These are phyloP conservation scores for Drosophila hydei DNA, from an alignment of 1,140 invertebrate genomes.

Conservation along the genomic window DNA sequence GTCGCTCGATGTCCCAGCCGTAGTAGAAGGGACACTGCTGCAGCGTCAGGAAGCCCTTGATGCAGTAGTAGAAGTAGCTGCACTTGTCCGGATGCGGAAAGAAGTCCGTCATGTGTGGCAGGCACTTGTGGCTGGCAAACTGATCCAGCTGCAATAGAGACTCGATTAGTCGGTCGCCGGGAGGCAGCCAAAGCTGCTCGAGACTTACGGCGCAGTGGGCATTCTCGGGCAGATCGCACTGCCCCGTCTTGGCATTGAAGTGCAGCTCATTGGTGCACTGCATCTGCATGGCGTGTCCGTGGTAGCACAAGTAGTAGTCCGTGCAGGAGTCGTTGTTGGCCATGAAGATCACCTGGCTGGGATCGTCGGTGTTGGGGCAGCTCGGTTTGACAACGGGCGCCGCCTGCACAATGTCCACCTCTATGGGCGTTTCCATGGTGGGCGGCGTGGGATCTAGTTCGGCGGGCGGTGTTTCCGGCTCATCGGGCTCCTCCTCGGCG, in stretches of 20 bases:
- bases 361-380: constrained; percentile 71
- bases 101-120: constrained; percentile 73
- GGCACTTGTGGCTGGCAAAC: constrained; percentile 62
- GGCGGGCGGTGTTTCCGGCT: background rate
- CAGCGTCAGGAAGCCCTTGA: constrained; percentile 74
- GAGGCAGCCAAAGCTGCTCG: background rate
- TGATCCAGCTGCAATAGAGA: constrained; percentile 46
- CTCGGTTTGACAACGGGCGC: constrained; percentile 63
- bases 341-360: constrained; percentile 71
- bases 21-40: constrained; percentile 82
- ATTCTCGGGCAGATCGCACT: constrained; percentile 75
- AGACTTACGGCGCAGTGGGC: constrained; percentile 65
- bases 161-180: background rate
- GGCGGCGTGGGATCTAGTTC: constrained; percentile 39
- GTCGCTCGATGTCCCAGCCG: constrained; percentile 73
- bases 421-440: constrained; percentile 20
- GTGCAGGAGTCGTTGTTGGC: constrained; percentile 65
- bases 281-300: constrained; percentile 77
- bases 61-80: constrained; percentile 82
- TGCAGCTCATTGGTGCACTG: constrained; percentile 71
- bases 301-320: constrained; percentile 75
- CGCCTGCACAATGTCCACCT: constrained; percentile 52
- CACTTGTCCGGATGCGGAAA: constrained; percentile 78
- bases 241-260: constrained; percentile 64
- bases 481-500: background rate